These are phyloP conservation scores for Cordilura impudica DNA, from an alignment of 2,888 invertebrate species.

Conservation along the genomic window DNA sequence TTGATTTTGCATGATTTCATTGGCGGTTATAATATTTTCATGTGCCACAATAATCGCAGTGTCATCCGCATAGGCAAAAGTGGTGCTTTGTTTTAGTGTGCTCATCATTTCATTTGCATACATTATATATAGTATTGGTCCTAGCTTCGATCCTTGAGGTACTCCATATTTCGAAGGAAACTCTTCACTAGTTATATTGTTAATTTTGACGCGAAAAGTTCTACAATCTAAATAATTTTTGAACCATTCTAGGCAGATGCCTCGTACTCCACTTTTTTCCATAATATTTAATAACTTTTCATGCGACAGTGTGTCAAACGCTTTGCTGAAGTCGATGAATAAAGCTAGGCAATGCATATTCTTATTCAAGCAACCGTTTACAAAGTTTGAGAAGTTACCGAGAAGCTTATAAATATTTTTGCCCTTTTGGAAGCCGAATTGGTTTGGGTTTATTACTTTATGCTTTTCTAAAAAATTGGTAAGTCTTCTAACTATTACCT, in stretches of 20 bases:
- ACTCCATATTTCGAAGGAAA: neutral
- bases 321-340: conserved; percentile 38
- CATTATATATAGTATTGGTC: too few relatives aligned
- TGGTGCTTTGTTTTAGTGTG: neutral
- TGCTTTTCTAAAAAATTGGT: neutral
- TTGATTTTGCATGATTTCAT: neutral
- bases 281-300: neutral
- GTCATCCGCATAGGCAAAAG: too few relatives aligned
- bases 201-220: neutral
- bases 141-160: too few relatives aligned
- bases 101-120: conserved; percentile 11
- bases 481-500: conserved; percentile 9
- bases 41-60: conserved; percentile 20
- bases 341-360: too few relatives aligned
- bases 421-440: too few relatives aligned
- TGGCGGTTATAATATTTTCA: neutral
- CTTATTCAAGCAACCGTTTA: too few relatives aligned
- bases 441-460: conserved; percentile 11
- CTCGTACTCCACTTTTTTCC: conserved; percentile 5
- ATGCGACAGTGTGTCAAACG: conserved; percentile 26
- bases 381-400: neutral
- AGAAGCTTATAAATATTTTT: conserved; percentile 5
- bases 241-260: conserved; percentile 1
- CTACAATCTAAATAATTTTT: conserved; percentile 3
- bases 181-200: neutral